Conservation (phyloP, 2,113 vertebrate genomes). For the Dasyprocta punctata region DNA sequence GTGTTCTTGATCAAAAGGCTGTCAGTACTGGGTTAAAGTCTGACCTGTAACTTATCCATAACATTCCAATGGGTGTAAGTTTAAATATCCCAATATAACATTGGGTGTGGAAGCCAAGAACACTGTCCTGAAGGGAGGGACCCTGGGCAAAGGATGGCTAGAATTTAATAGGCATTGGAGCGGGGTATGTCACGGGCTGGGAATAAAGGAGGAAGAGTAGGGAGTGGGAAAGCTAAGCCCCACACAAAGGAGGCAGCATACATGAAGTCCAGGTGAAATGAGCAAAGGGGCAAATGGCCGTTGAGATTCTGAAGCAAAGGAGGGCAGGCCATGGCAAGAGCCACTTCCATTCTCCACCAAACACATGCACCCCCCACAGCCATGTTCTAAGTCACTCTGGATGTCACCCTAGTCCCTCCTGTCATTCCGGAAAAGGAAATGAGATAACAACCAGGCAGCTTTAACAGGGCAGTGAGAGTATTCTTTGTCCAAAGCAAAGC, state of each 20-base stretch:
- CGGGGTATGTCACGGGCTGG: rapidly evolving
- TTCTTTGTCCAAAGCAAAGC: not conserved
- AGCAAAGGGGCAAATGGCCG: not conserved
- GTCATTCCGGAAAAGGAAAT: not conserved
- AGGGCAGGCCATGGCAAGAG: rapidly evolving
- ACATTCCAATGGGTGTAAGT: not conserved
- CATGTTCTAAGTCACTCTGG: no score
- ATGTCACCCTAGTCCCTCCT: not conserved
- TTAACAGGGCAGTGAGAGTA: not conserved
- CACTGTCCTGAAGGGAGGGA: not conserved
- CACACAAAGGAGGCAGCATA: not conserved
- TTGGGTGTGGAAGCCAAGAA: not conserved
- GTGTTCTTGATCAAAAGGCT: not conserved
- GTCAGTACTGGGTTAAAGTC: not conserved
- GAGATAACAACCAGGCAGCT: not conserved
- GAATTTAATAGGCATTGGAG: not conserved
- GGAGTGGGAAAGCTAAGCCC: not conserved
- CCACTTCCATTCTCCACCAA: rapidly evolving
- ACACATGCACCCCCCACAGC: not conserved
- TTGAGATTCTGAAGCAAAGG: not conserved
- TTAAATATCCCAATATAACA: not conserved
- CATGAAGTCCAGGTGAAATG: not conserved
- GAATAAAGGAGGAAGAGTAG: not conserved
- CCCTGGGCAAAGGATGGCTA: not conserved
- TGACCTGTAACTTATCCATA: not conserved